Percentiles rank a stretch among this genome's conserved stretches.
Conservation (phyloP, 2,888 invertebrate genomes). For the Danaus chrysippus region DNA sequence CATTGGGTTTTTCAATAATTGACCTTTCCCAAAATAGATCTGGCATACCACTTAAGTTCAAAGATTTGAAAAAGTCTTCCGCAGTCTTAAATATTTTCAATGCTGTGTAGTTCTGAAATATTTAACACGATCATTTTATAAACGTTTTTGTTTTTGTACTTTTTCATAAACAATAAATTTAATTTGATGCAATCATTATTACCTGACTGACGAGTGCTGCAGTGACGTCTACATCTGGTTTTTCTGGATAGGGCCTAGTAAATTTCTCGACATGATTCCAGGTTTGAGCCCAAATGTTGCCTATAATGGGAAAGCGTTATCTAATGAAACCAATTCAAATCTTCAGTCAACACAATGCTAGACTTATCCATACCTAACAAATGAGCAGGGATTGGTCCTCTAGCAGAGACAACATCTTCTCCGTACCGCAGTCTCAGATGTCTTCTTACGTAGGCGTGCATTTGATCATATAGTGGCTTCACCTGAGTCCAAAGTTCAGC, state of each 20-base stretch:
- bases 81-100: constrained; percentile 88
- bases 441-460: constrained; percentile 89
- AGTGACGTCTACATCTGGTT: constrained; percentile 84
- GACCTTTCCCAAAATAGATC: constrained; percentile 91
- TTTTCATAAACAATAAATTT: not conserved
- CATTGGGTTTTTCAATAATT: constrained; percentile 87
- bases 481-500: constrained; percentile 85
- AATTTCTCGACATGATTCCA: constrained; percentile 84
- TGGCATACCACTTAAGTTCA: constrained; percentile 88
- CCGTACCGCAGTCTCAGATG: constrained; percentile 85
- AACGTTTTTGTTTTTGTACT: too few relatives aligned
- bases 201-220: constrained; percentile 84
- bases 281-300: constrained; percentile 91
- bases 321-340: not conserved
- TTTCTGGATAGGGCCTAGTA: constrained; percentile 84
- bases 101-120: constrained; percentile 83
- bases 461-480: constrained; percentile 88
- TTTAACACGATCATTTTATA: not conserved
- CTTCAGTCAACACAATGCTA: not conserved
- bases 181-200: constrained; percentile 15
- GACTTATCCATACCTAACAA: constrained; percentile 75
- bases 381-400: constrained; percentile 88
- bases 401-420: constrained; percentile 79
- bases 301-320: constrained; percentile 51
- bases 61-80: constrained; percentile 90